These are phyloP conservation scores for Agonopterix heracliana DNA, from an alignment of 2,888 invertebrate genomes.

Conservation along the genomic window DNA sequence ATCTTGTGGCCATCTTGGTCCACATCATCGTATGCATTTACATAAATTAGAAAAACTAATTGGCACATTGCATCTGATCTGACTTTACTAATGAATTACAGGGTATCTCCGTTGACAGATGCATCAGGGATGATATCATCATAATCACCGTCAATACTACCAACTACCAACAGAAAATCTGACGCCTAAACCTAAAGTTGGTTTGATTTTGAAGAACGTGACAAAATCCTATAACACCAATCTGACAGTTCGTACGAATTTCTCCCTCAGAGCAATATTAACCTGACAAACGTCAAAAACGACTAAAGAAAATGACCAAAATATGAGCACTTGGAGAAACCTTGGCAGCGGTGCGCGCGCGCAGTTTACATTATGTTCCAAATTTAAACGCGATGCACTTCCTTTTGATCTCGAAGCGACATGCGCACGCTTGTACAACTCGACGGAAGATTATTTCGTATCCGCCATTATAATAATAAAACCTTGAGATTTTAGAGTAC, in stretches of 20 bases:
- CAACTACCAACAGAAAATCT: no score
- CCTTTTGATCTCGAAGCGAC: slow-evolving; percentile 34
- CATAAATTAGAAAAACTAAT: no score
- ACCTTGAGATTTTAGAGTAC: slow-evolving; percentile 4
- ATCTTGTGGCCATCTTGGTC: no score
- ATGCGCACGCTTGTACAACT: slow-evolving; percentile 4
- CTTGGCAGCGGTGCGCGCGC: slow-evolving; percentile 32
- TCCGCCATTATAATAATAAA: slow-evolving; percentile 1
- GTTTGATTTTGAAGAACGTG: no score
- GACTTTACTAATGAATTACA: no score
- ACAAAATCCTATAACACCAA: no score
- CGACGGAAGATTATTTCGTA: background rate
- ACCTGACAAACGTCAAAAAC: slow-evolving; percentile 29
- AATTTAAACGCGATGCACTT: slow-evolving; percentile 42
- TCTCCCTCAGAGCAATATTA: background rate
- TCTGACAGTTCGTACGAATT: background rate
- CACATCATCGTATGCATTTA: no score
- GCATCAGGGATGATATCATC: no score
- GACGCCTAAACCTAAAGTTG: no score
- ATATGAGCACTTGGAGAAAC: slow-evolving; percentile 32
- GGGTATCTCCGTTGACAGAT: no score
- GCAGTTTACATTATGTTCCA: slow-evolving; percentile 36
- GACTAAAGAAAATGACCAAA: slow-evolving; percentile 20
- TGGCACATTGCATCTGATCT: no score
- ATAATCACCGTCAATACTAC: no score